phyloP scores from a whole-genome alignment of 2,797 vertebrate species.

The Glossophaga mutica region DNA sequence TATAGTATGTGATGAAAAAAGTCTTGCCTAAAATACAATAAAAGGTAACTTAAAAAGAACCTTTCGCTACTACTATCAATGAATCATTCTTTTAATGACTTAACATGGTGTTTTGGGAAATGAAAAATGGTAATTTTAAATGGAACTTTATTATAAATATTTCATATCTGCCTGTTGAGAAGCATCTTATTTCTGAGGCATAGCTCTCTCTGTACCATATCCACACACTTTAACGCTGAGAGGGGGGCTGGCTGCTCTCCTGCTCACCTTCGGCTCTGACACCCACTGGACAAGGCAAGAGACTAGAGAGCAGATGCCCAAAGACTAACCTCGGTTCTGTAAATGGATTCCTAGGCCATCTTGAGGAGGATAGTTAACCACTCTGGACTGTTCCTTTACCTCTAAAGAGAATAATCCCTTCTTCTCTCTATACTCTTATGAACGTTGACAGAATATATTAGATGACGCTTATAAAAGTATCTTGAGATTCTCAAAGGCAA shows the following conservation, averaged over 20 bases:
- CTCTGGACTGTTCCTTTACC: background rate
- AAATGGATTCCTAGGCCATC: background rate
- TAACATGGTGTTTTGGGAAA: background rate
- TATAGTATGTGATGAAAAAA: background rate
- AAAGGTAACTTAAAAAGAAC: background rate
- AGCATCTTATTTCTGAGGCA: background rate
- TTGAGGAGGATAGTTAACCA: background rate
- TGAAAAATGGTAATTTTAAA: constrained; percentile 39
- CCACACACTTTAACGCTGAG: background rate
- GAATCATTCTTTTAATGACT: background rate
- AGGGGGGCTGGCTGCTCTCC: background rate
- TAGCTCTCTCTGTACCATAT: background rate
- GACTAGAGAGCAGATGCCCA: background rate
- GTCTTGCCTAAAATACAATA: constrained; percentile 16
- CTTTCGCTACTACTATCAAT: background rate
- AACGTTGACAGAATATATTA: background rate
- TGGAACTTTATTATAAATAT: background rate
- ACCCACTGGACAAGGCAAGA: background rate
- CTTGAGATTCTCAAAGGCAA: background rate
- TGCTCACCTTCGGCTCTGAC: background rate
- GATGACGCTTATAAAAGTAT: background rate
- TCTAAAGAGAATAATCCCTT: background rate
- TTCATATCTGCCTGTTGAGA: background rate
- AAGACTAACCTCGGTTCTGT: background rate
- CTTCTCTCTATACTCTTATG: background rate